Evolutionary conservation across 35 echinoderm and acorn worm species (phyloP).

Genomic region (Lytechinus pictus): DNA sequence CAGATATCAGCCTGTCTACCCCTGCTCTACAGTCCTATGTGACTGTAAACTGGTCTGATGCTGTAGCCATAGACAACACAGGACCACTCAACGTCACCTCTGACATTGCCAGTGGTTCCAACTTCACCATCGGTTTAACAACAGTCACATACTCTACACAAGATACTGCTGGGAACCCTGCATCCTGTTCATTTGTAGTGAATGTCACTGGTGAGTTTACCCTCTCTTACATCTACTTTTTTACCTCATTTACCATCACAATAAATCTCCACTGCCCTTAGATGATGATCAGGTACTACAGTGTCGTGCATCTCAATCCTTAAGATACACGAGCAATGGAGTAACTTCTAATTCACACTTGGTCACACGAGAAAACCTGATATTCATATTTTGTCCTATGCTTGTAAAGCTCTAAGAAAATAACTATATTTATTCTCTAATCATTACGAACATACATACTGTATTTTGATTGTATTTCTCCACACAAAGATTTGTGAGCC

Average conservation of each 20-base stretch:
- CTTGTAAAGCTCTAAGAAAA: too few relatives aligned
- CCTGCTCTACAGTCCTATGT: neutral
- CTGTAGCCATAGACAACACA: conserved; percentile 64
- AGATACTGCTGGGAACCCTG: conserved; percentile 67
- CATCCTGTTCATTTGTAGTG: conserved; percentile 50
- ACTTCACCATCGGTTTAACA: conserved; percentile 53
- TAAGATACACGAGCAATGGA: too few relatives aligned
- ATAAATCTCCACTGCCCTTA: too few relatives aligned
- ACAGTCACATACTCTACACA: conserved; percentile 57
- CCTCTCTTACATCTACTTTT: neutral
- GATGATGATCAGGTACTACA: too few relatives aligned
- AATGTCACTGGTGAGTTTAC: conserved; percentile 54
- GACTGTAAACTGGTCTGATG: conserved; percentile 53
- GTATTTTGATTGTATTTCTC: neutral
- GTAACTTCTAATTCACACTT: too few relatives aligned
- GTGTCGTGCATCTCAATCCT: too few relatives aligned
- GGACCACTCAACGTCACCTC: conserved; percentile 29
- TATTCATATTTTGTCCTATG: too few relatives aligned
- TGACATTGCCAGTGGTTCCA: neutral
- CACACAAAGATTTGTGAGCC: neutral
- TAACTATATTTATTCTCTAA: too few relatives aligned
- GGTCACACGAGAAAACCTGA: too few relatives aligned
- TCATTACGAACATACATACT: too few relatives aligned
- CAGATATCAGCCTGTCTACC: conserved; percentile 15
- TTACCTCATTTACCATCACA: neutral